Percentiles rank a stretch among this genome's conserved stretches.
phyloP scores from a whole-genome alignment of 2,797 vertebrate genomes.

The Danio aesculapii region DNA sequence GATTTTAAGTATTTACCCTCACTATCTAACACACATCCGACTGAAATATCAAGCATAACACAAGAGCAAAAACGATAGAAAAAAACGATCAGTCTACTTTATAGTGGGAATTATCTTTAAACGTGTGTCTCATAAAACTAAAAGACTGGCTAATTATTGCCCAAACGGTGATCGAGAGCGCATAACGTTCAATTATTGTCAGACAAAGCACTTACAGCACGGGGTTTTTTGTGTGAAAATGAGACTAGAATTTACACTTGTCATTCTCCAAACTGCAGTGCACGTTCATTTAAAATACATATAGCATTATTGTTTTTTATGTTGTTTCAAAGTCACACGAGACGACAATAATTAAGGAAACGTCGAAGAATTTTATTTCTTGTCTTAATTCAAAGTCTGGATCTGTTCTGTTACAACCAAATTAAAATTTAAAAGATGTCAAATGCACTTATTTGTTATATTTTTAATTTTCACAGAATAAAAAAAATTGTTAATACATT shows the following conservation, averaged over 20 bases:
- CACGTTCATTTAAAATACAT: slow-evolving; percentile 41
- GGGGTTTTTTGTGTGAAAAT: slow-evolving; percentile 9
- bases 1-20: slow-evolving; percentile 33
- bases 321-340: slow-evolving; percentile 23
- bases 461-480: too few relatives aligned
- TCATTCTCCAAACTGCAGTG: not conserved
- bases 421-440: too few relatives aligned
- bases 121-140: slow-evolving; percentile 45
- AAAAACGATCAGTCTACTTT: slow-evolving; percentile 41
- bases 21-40: slow-evolving; percentile 20
- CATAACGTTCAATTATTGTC: slow-evolving; percentile 41
- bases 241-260: slow-evolving; percentile 12
- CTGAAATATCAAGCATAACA: slow-evolving; percentile 8
- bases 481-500: too few relatives aligned
- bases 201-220: slow-evolving; percentile 22
- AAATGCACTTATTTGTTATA: too few relatives aligned
- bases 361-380: not conserved
- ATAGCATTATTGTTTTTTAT: slow-evolving; percentile 30
- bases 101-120: slow-evolving; percentile 36
- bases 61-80: slow-evolving; percentile 14
- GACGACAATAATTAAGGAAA: not conserved
- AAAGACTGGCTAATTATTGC: slow-evolving; percentile 29
- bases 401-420: not conserved
- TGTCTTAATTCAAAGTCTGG: not conserved
- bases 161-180: slow-evolving; percentile 42